Evolutionary conservation across 2,888 invertebrate species (phyloP).

Genomic region (Ormyrus labotus): DNA sequence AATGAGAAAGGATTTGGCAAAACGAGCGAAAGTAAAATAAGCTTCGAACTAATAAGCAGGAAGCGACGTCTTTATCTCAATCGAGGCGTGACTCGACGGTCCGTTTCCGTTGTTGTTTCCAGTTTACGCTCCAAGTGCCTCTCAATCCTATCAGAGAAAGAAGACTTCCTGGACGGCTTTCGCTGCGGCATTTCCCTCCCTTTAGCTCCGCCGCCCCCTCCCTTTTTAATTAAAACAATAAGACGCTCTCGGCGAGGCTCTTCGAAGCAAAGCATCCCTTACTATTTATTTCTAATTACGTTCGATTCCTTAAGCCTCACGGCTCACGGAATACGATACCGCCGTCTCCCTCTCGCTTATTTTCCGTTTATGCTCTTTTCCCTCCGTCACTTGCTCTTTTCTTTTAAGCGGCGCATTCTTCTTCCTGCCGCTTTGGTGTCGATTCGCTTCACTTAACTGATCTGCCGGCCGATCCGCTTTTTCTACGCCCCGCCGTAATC

Average conservation of each 20-base stretch:
- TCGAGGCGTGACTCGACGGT: conserved; percentile 71
- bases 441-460: conserved; percentile 52
- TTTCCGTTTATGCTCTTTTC: conserved; percentile 53
- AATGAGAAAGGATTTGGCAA: conserved; percentile 61
- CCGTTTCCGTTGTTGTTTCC: conserved; percentile 73
- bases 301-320: conserved; percentile 72
- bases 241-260: conserved; percentile 64
- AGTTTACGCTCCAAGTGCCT: conserved; percentile 72
- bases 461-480: conserved; percentile 49
- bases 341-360: conserved; percentile 40
- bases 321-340: conserved; percentile 52
- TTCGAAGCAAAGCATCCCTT: conserved; percentile 62
- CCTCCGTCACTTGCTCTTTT: conserved; percentile 49
- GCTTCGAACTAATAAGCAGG: conserved; percentile 69
- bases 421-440: conserved; percentile 29
- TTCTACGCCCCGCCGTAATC: conserved; percentile 65
- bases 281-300: conserved; percentile 76
- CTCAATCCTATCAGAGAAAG: conserved; percentile 73
- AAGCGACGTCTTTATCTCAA: conserved; percentile 71
- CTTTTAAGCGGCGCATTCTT: conserved; percentile 27
- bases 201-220: conserved; percentile 36
- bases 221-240: conserved; percentile 74
- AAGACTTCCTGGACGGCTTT: conserved; percentile 64
- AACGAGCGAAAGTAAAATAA: conserved; percentile 65
- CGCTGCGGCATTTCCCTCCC: conserved; percentile 61